Conservation (phyloP, 2,113 vertebrate species). For the Pleuronectes platessa region DNA sequence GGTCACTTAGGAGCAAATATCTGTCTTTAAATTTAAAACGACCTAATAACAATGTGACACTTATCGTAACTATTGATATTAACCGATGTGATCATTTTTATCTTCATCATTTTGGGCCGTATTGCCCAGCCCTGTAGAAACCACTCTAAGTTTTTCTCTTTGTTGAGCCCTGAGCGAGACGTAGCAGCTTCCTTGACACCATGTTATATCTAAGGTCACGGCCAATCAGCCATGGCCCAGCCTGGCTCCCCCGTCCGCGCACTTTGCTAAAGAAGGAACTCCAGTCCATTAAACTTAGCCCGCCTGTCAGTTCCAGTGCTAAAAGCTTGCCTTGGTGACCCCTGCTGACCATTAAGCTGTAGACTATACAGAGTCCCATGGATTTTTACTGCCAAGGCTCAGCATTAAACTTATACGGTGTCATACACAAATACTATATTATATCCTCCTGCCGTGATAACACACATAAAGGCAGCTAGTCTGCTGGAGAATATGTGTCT, state of each 20-base stretch:
- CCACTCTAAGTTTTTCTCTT: constrained; percentile 9
- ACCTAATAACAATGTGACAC: too few relatives aligned
- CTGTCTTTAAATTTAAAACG: too few relatives aligned
- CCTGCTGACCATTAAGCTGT: constrained; percentile 54
- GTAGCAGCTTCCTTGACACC: constrained; percentile 42
- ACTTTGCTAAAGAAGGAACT: constrained; percentile 60
- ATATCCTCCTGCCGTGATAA: constrained; percentile 30
- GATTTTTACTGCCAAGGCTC: constrained; percentile 61
- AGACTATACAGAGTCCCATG: constrained; percentile 40
- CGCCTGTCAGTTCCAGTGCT: constrained; percentile 45
- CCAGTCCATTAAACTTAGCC: constrained; percentile 64
- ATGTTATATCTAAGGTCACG: constrained; percentile 50
- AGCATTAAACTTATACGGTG: constrained; percentile 59
- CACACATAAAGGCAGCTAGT: constrained; percentile 33
- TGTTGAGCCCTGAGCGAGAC: constrained; percentile 43
- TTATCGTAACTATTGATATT: not conserved
- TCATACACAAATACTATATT: constrained; percentile 58
- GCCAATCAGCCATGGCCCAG: constrained; percentile 32
- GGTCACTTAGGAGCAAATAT: too few relatives aligned
- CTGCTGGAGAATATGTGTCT: constrained; percentile 11
- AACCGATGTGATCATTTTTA: not conserved
- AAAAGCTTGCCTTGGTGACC: constrained; percentile 71
- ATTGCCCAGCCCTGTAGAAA: constrained; percentile 4
- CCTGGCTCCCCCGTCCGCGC: constrained; percentile 17
- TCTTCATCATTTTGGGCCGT: not conserved